Base-by-base conservation (phyloP, 1,140 invertebrate species). In the Aphaenogaster rudis region DNA sequence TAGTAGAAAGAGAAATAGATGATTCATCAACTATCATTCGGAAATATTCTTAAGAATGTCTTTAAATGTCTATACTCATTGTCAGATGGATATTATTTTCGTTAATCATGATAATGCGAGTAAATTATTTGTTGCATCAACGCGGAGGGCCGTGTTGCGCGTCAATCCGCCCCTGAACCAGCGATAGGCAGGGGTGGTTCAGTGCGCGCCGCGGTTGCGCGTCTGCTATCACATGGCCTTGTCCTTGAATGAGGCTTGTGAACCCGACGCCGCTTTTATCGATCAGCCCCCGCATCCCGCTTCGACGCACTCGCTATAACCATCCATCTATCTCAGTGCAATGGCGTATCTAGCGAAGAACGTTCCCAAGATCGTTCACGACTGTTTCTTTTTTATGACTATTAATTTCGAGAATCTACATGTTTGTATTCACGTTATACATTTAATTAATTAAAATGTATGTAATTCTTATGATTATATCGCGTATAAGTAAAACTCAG, bases 181-280 rank as follows among this genome's bases (percentile, higher is more conserved):
- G 86, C 87, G 91, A 92, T 90, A 91, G 93, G 91, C 93, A 95
- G 91, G 93, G 93, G 93, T 93, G 88, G 93, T 87, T 92, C 64
- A 92, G 89, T 93, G 93, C 94, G 94, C 94, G 93, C 89, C 93
- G 92, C 94, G 93, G 93, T 93, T 95, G 94, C 94, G 94, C 94
- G 94, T 90, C 92, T 93, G 94, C 95, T 95, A 95, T 95, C 95
- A 94, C 94, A 93, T 96, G 95, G 95, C 95, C 95, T 96, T 96
- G 95, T 96, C 95, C 95, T 96, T 95, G 95, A 95, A 96, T 94
- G 95, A 94, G 95, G 95, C 94, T 95, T 91, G 94, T 95, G 95
- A 96, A 96, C 95, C 93, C 95, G 92, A 89, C 74, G 93, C 93
- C 91, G 93, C 94, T 94, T 95, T 95, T 95, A 95, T 95, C 95